Evolutionary conservation across 2,888 invertebrate species (phyloP).

Genomic region (Helobdella robusta): DNA sequence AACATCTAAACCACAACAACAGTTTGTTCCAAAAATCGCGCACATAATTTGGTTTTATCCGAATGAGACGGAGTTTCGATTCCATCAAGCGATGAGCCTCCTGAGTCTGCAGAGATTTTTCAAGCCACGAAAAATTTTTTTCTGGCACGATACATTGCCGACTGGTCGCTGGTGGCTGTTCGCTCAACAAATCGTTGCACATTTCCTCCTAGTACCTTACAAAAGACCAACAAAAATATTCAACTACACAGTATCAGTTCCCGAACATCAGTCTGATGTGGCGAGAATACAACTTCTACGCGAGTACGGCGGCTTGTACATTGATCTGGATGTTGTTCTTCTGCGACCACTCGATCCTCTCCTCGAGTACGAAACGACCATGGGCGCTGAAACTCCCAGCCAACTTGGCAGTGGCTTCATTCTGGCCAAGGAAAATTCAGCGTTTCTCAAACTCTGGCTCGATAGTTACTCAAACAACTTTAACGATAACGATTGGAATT

Average conservation of each 20-base stretch:
- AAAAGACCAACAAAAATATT: conserved; percentile 28
- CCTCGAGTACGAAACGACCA: conserved; percentile 37
- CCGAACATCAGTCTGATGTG: conserved; percentile 36
- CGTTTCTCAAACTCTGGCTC: conserved; percentile 40
- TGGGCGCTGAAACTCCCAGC: conserved; percentile 39
- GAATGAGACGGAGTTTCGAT: conserved; percentile 27
- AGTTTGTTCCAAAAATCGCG: conserved; percentile 28
- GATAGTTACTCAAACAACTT: conserved; percentile 35
- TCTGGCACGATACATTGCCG: conserved; percentile 32
- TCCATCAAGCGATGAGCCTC: conserved; percentile 32
- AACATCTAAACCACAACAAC: conserved; percentile 8
- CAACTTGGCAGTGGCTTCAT: conserved; percentile 39
- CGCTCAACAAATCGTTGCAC: conserved; percentile 21
- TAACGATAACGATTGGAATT: conserved; percentile 31
- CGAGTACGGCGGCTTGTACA: conserved; percentile 42
- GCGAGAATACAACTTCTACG: conserved; percentile 33
- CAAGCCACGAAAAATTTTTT: conserved; percentile 29
- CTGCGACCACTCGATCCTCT: conserved; percentile 38
- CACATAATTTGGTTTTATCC: conserved; percentile 34
- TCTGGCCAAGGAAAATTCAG: conserved; percentile 36
- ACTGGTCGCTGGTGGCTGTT: conserved; percentile 34
- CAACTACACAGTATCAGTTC: conserved; percentile 25
- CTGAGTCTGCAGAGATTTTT: conserved; percentile 31
- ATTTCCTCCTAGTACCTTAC: conserved; percentile 26
- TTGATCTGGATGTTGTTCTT: conserved; percentile 42